Base-by-base conservation (phyloP, 2,797 vertebrate species). In the Hafferia zeledoni region DNA sequence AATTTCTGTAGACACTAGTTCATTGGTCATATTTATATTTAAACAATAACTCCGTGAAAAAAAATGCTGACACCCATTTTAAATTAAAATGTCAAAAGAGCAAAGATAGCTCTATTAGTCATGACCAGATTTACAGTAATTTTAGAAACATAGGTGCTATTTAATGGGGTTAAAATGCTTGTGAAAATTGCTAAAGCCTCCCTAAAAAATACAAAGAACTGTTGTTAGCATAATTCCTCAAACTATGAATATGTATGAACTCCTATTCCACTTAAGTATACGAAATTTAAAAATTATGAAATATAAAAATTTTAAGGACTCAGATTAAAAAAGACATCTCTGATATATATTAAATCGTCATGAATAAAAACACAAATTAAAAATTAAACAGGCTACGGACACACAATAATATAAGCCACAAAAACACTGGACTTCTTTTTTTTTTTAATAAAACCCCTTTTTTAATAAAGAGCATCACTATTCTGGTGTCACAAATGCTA, bases 301-400 rank as follows among this genome's bases (percentile, higher is more conserved):
- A 33, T 12, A 72, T 47, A 16, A 83, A 91, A 75, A 60, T 43
- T 47, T 90, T 53, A 87, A 87, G 37, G 57, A 69, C 15, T 81
- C 10, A 22, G 79, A 39, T 77, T 82, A 79, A 94, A 96, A 94
- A 89, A 65, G 64, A 57, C 8, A 2, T 20, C 37, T 85, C 50
- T 43, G 17, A 33, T 79, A 33, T 13, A 56, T 46, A 93, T 33
- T 76, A 91, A 89, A 75, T 67, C 70, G 85, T 30, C 55, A n/a
- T 44, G 47, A 90, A 70, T 65, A 89, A 78, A 95, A 91, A 9
- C 39, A 91, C 8, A 47, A 82, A 93, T 86, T 77, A 76, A 79
- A 75, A 77, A 74, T 17, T 56, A n/a, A 35, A 72, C 70, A 64
- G 33, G 43, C 25, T 77, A 90, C 79, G 55, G 63, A 84, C 47